Conservation (phyloP, 92 coral and sea anemone species). For the Pocillopora meandrina region DNA sequence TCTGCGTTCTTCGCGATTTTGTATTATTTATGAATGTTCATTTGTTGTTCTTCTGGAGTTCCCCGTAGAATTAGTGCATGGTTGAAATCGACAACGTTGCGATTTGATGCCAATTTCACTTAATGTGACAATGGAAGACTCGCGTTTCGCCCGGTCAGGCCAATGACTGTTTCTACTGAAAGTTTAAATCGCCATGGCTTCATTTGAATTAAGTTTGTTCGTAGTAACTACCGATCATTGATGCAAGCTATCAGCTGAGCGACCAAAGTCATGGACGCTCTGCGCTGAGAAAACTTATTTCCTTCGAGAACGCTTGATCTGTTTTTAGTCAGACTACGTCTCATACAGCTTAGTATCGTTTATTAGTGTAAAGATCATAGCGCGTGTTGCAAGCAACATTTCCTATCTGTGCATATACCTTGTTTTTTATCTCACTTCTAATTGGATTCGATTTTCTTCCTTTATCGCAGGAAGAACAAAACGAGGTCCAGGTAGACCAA, state of each 20-base stretch:
- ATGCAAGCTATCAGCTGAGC: conserved; percentile 41
- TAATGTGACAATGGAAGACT: not conserved
- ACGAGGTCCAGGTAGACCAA: conserved; percentile 76
- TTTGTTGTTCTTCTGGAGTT: conserved; percentile 82
- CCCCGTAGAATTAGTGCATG: conserved; percentile 28
- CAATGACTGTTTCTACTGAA: conserved; percentile 39
- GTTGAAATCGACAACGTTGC: conserved; percentile 32
- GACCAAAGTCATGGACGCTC: conserved; percentile 8
- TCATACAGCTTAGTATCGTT: conserved; percentile 9
- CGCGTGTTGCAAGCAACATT: conserved; percentile 4
- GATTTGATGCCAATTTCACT: conserved; percentile 8
- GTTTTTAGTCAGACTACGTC: conserved; percentile 32
- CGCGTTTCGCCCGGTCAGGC: conserved; percentile 2
- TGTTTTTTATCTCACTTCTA: not conserved
- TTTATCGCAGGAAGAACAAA: conserved; percentile 68
- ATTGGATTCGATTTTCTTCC: conserved; percentile 1
- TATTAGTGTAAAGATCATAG: conserved; percentile 17
- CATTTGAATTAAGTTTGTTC: conserved; percentile 15
- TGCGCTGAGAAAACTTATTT: not conserved
- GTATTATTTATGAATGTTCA: conserved; percentile 99
- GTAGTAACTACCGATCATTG: conserved; percentile 14
- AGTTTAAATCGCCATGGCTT: conserved; percentile 67
- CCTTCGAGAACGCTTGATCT: not conserved
- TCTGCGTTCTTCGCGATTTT: conserved; percentile 92
- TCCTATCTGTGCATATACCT: not conserved